Percentiles rank a stretch among this genome's conserved stretches.
phyloP scores from a whole-genome alignment of 2,888 invertebrate genomes.

The Phorcus lineatus region DNA sequence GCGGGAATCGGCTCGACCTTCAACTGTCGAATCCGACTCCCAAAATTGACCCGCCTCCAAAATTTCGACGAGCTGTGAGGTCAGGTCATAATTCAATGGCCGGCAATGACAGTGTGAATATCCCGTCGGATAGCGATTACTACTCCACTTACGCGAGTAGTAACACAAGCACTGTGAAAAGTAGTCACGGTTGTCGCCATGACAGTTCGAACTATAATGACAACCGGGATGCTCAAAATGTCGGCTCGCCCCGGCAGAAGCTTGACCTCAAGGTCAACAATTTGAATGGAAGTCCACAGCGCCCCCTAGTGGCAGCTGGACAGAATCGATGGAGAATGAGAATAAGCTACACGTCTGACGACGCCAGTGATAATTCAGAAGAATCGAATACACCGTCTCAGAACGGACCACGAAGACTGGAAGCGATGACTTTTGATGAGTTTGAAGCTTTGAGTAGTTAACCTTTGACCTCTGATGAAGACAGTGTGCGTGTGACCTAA shows the following conservation, averaged over 20 bases:
- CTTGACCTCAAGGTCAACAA: slow-evolving; percentile 43
- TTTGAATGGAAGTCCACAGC: slow-evolving; percentile 30
- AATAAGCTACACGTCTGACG: slow-evolving; percentile 50
- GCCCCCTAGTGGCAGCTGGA: slow-evolving; percentile 23
- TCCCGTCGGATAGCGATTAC: slow-evolving; percentile 62
- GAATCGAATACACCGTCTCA: slow-evolving; percentile 44
- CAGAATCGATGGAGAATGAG: slow-evolving; percentile 44
- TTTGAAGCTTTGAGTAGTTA: slow-evolving; percentile 45
- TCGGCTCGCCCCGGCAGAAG: slow-evolving; percentile 33
- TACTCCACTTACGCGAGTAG: slow-evolving; percentile 57
- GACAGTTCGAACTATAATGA: slow-evolving; percentile 32
- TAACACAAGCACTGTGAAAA: slow-evolving; percentile 38
- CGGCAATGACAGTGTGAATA: slow-evolving; percentile 48
- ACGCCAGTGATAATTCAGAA: slow-evolving; percentile 53
- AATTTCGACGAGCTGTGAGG: slow-evolving; percentile 55
- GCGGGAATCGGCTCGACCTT: slow-evolving; percentile 50
- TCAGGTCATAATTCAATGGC: slow-evolving; percentile 38
- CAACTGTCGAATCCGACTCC: slow-evolving; percentile 54
- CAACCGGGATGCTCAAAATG: slow-evolving; percentile 31
- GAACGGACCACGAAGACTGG: slow-evolving; percentile 33
- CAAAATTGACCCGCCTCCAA: slow-evolving; percentile 65
- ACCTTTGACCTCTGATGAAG: neutral
- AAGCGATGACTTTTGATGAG: slow-evolving; percentile 47
- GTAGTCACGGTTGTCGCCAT: neutral
- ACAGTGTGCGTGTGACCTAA: too few relatives aligned